A percentile compares a stretch with the other conserved stretches of the same genome.
phyloP scores from a whole-genome alignment of 2,797 vertebrate species.

The Orestias chungarensis region DNA sequence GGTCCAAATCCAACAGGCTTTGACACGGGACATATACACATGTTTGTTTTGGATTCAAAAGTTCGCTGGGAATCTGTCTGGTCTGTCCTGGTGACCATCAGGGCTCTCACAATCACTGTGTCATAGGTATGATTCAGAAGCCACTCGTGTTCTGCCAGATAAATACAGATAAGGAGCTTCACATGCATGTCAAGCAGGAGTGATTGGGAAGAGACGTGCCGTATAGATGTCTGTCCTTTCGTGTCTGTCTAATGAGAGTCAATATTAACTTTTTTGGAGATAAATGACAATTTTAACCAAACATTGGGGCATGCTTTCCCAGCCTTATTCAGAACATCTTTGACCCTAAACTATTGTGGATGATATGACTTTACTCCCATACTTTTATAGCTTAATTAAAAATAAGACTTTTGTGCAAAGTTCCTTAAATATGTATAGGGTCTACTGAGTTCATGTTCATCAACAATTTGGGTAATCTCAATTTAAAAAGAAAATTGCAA shows the following conservation, averaged over 20 bases:
- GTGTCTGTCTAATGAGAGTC: slow-evolving; percentile 47
- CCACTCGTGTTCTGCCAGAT: slow-evolving; percentile 58
- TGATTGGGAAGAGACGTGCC: slow-evolving; percentile 70
- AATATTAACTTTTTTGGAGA: slow-evolving; percentile 67
- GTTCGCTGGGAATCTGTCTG: slow-evolving; percentile 47
- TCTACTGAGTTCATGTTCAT: not conserved
- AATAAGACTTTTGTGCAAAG: not conserved
- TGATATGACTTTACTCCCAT: slow-evolving; percentile 12
- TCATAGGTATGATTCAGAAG: slow-evolving; percentile 49
- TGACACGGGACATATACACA: slow-evolving; percentile 25
- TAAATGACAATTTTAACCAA: slow-evolving; percentile 36
- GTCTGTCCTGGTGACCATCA: slow-evolving; percentile 27
- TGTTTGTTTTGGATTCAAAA: slow-evolving; percentile 24
- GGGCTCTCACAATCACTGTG: slow-evolving; percentile 32
- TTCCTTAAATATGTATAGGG: not conserved
- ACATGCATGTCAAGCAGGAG: slow-evolving; percentile 54
- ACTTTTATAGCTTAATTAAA: not conserved
- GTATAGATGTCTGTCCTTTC: slow-evolving; percentile 18
- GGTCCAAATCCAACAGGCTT: slow-evolving; percentile 65
- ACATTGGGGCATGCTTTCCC: slow-evolving; percentile 12
- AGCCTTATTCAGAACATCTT: not conserved
- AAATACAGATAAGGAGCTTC: slow-evolving; percentile 68
- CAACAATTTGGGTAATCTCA: not conserved
- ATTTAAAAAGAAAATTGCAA: not conserved
- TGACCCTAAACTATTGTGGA: slow-evolving; percentile 30